Evolutionary conservation across 23 tunicate genomes (phyloP), one percentile per base, ranked within the genome.

Genomic region (Oikopleura dioica): DNA sequence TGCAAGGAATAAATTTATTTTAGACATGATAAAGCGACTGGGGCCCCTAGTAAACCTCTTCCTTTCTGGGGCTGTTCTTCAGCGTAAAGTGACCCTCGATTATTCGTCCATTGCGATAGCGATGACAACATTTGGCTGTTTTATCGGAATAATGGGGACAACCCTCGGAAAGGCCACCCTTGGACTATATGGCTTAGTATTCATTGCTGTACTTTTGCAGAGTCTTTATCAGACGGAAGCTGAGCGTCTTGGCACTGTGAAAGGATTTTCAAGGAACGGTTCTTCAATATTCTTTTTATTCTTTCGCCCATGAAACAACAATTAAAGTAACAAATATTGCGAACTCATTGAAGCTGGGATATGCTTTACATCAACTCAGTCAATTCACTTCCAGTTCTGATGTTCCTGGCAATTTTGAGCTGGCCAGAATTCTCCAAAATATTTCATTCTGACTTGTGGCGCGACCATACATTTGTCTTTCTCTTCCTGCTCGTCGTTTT

Each of bases 11-110:
- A n/a, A n/a, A n/a, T n/a, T n/a, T n/a, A n/a, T n/a, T n/a, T n/a
- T n/a, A n/a, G 72, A 63, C 33, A 63, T 63, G 72, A 63, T 63
- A 63, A 63, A 63, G 26, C 30, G 72, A 4, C 72, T 63, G 30
- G 72, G 72, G 32, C 72, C 72, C 2, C 26, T 63, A 12, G 72
- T 63, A 21, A 63, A 63, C 26, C 33, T 63, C 2, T 23, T 63
- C 2, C 33, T 63, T 2, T 63, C 72, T 16, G 72, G 16, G 29
- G 26, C 5, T 63, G 33, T 63, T 21, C 72, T 63, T 2, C 16
- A 63, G 32, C 72, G 72, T 24, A 23, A 23, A 31, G 16, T 63
- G 16, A 63, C 2, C 33, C 33, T 63, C 32, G 26, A 63, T 31
- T 63, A 63, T 63, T 23, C 30, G 4, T 23, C 26, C 2, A 63